phyloP scores from a whole-genome alignment of 1,140 invertebrate species.

The Phortica variegata region DNA sequence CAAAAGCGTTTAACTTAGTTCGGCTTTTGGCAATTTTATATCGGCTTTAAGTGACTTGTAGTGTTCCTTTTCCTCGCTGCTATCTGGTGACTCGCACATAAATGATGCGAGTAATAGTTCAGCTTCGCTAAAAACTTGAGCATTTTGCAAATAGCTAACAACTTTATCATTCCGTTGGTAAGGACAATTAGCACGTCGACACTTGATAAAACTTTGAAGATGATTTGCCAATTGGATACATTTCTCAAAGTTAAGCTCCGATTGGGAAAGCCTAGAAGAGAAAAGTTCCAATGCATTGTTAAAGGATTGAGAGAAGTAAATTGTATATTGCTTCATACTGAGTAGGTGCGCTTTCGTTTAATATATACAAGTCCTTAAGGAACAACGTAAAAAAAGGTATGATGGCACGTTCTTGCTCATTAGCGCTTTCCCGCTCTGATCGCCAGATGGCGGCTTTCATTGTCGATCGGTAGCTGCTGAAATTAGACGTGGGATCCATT shows the following conservation, averaged over 20 bases:
- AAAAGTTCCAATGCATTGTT: constrained; percentile 15
- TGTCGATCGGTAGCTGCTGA: constrained; percentile 84
- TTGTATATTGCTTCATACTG: constrained; percentile 50
- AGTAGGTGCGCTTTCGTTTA: constrained; percentile 85
- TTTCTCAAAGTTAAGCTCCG: constrained; percentile 85
- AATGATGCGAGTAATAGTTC: constrained; percentile 80
- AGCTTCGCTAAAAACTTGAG: constrained; percentile 76
- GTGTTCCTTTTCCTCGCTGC: constrained; percentile 77
- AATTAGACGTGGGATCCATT: constrained; percentile 88
- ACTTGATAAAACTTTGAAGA: constrained; percentile 79
- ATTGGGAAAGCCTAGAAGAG: constrained; percentile 67
- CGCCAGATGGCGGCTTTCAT: constrained; percentile 89
- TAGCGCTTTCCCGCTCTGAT: constrained; percentile 73
- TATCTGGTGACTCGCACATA: constrained; percentile 83
- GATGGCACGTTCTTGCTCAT: constrained; percentile 80
- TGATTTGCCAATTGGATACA: constrained; percentile 83
- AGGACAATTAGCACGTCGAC: constrained; percentile 81
- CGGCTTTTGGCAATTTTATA: constrained; percentile 19
- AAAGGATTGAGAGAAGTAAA: not conserved
- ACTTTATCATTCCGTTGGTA: constrained; percentile 76
- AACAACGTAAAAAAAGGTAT: constrained; percentile 89
- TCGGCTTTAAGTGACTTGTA: constrained; percentile 72
- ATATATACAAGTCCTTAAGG: constrained; percentile 86
- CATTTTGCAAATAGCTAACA: constrained; percentile 75
- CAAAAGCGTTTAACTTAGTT: no score